Conservation (phyloP, 2,888 invertebrate genomes). For the Crepidodera aurea region DNA sequence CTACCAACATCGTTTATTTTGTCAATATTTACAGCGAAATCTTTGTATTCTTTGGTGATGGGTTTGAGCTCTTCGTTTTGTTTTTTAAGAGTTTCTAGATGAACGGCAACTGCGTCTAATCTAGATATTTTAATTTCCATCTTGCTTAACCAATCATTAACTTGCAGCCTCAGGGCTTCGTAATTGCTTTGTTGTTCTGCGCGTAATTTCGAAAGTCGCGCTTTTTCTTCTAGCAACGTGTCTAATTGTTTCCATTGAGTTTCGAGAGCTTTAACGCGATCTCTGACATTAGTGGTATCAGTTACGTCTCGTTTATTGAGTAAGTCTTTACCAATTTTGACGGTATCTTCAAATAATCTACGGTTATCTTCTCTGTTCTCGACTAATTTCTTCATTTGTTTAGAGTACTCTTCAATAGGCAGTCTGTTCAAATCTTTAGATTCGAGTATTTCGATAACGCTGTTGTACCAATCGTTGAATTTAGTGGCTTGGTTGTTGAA, state of each 20-base stretch:
- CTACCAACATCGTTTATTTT: conserved; percentile 90
- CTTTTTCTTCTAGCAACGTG: conserved; percentile 82
- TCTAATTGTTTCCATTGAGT: conserved; percentile 90
- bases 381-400: conserved; percentile 64
- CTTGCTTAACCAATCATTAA: conserved; percentile 82
- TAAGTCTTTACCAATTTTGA: conserved; percentile 82
- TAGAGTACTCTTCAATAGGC: conserved; percentile 71
- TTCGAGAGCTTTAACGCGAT: conserved; percentile 85
- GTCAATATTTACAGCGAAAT: conserved; percentile 85
- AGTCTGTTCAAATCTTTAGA: conserved; percentile 74
- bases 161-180: conserved; percentile 82
- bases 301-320: conserved; percentile 87
- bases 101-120: conserved; percentile 86
- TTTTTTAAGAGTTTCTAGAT: conserved; percentile 81
- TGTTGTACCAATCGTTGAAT: conserved; percentile 76
- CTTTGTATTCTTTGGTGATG: conserved; percentile 86
- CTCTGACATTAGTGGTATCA: conserved; percentile 82
- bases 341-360: conserved; percentile 78
- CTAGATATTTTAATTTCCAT: conserved; percentile 81
- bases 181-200: conserved; percentile 88
- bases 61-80: conserved; percentile 88
- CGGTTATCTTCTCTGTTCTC: conserved; percentile 63
- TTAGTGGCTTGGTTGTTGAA: conserved; percentile 73
- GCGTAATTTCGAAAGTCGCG: conserved; percentile 81
- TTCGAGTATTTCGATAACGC: conserved; percentile 78